Evolutionary conservation across 2,113 vertebrate genomes (phyloP), one percentile per base, ranked within the genome.

Genomic region (Clupea harengus): DNA sequence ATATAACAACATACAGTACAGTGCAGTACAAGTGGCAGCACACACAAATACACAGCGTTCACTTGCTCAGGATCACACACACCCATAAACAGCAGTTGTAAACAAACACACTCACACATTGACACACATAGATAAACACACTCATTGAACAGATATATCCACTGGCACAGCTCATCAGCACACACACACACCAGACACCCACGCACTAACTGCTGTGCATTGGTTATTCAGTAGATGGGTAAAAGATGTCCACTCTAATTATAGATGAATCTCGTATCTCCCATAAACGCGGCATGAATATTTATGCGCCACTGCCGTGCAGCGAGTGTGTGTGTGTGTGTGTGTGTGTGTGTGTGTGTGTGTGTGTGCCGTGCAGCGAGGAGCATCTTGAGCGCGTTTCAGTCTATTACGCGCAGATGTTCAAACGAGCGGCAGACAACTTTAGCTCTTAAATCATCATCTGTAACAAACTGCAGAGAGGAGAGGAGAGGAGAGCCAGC

Each of bases 31-130:
- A 39, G 39, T 39, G 39, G 39, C 39, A 39, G 3, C 60, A 82
- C 6, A 75, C 7, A 67, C 72, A 81, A n/a, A 85, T n/a, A 67
- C 60, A 67, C 9, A 67, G 39, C 39, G 39, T 39, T 39, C 39
- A 39, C 39, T 39, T 39, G 39, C 39, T 39, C 39, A 39, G 39
- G 39, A 39, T 39, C 60, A 67, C 60, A 57, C 54, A 57, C 54
- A 57, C 60, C 17, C 72, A 75, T 32, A 17, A 15, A 39, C 87
- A 85, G 89, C 90, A 83, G 86, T 85, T 54, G 17, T 72, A 47
- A 82, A 22, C n/a, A 81, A 82, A 85, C 83, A 50, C 78, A 44
- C 39, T 15, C 72, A 28, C 72, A 39, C 72, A 75, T 75, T 32
- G 17, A 13, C 25, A 75, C 72, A 75, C 72, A 75, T 1, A 15